Evolutionary conservation across 2,797 vertebrate species (phyloP).

Genomic region (Argya squamiceps): DNA sequence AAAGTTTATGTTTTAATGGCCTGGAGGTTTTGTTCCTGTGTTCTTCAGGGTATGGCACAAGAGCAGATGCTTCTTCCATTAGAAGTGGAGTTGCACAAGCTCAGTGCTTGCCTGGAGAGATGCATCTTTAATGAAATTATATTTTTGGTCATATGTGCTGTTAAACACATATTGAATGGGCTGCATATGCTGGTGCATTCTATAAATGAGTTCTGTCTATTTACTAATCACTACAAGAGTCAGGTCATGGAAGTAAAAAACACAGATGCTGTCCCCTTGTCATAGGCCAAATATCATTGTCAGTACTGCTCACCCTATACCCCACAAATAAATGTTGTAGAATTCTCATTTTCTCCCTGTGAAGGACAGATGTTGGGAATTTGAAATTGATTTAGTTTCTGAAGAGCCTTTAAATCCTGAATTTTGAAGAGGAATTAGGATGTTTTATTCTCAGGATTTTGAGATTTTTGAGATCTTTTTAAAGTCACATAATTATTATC

Average conservation of each 20-base stretch:
- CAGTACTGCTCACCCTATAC: neutral
- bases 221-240: neutral
- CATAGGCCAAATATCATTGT: neutral
- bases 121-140: neutral
- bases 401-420: neutral
- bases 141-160: neutral
- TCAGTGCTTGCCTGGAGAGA: neutral
- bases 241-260: neutral
- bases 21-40: neutral
- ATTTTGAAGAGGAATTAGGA: neutral
- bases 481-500: neutral
- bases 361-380: neutral
- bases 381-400: neutral
- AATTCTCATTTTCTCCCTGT: neutral
- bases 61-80: neutral
- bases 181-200: neutral
- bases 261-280: neutral
- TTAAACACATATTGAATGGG: neutral
- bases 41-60: neutral
- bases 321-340: neutral
- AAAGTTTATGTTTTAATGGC: neutral
- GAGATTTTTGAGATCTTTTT: neutral
- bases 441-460: neutral
- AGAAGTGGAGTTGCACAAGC: neutral
- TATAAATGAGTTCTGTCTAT: neutral